These are phyloP conservation scores for Adelognathus sp. DNA, from an alignment of 2,888 invertebrate species.

Conservation along the genomic window DNA sequence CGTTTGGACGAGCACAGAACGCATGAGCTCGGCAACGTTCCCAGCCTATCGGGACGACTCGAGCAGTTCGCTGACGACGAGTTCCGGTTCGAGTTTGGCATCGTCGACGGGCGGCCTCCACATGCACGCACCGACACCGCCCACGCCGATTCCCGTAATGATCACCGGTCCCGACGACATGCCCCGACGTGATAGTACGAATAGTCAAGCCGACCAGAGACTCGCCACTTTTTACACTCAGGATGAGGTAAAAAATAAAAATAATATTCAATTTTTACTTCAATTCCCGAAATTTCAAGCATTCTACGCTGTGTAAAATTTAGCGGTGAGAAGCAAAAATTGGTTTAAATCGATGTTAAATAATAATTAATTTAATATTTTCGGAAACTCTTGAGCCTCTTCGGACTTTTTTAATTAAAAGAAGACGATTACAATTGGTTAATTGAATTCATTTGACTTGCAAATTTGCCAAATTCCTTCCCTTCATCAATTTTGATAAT, in stretches of 20 bases:
- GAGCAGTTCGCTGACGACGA: conserved; percentile 84
- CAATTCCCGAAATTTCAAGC: background rate
- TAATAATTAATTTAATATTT: too few species aligned
- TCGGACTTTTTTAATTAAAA: too few species aligned
- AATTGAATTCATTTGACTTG: too few species aligned
- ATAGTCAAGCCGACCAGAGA: conserved; percentile 61
- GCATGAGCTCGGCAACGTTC: conserved; percentile 78
- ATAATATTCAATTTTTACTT: background rate
- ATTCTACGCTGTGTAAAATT: too few species aligned
- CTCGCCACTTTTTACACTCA: conserved; percentile 73
- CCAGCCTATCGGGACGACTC: conserved; percentile 83
- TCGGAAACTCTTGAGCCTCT: too few species aligned
- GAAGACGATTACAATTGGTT: too few species aligned
- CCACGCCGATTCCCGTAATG: conserved; percentile 81
- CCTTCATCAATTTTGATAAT: too few species aligned
- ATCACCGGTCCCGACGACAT: conserved; percentile 79
- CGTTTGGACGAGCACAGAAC: conserved; percentile 80
- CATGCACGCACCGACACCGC: conserved; percentile 84
- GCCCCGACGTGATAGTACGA: conserved; percentile 69
- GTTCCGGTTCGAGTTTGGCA: conserved; percentile 76
- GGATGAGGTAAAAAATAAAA: conserved; percentile 65
- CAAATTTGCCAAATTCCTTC: too few species aligned
- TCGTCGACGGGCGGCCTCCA: conserved; percentile 79
- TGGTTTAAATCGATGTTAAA: too few species aligned
- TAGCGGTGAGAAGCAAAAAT: too few species aligned